Conservation (phyloP, 2,113 vertebrate species). For the Dromas ardeola region DNA sequence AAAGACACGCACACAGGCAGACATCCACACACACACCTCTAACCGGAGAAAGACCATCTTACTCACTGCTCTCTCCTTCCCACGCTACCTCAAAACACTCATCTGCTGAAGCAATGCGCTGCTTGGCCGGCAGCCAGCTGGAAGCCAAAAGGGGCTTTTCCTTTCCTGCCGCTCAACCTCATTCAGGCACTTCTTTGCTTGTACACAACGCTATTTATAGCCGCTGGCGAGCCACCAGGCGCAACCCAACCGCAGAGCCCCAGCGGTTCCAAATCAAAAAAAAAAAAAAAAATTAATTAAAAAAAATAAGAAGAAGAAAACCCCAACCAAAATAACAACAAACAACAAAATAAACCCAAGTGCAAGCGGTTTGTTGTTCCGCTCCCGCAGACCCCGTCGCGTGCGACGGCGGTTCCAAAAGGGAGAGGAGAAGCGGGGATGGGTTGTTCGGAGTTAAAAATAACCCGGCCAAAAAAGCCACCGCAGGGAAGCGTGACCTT, state of each 20-base stretch:
- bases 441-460: constrained; percentile 38
- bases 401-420: neutral
- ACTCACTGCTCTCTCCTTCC: constrained; percentile 71
- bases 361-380: neutral
- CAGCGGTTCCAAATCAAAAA: neutral
- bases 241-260: constrained; percentile 70
- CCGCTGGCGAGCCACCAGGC: constrained; percentile 77
- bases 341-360: neutral
- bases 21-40: constrained; percentile 50
- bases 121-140: constrained; percentile 78
- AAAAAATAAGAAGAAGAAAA: neutral
- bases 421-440: neutral
- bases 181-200: constrained; percentile 74
- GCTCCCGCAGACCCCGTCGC: neutral
- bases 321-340: neutral
- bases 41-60: constrained; percentile 67
- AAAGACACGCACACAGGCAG: neutral
- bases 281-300: no score
- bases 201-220: constrained; percentile 80
- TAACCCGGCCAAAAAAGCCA: constrained; percentile 34
- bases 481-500: constrained; percentile 49
- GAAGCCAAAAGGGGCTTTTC: constrained; percentile 78
- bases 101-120: constrained; percentile 59
- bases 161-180: constrained; percentile 72
- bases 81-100: constrained; percentile 71